phyloP scores from a whole-genome alignment of 2,888 invertebrate species.

The Anthophora plumipes region DNA sequence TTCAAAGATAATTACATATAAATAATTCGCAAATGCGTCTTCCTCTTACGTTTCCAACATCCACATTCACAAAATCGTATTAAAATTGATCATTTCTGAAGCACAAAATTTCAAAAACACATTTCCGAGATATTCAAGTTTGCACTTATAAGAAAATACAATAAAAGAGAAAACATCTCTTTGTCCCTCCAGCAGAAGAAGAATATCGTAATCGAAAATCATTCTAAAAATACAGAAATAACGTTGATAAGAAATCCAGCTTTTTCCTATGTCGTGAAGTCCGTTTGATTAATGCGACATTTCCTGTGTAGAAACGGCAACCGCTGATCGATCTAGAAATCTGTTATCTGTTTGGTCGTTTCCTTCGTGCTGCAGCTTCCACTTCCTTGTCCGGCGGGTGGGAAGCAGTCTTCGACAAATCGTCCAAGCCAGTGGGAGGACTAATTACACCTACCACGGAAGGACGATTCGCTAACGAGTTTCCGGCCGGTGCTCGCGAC shows the following conservation, averaged over 20 bases:
- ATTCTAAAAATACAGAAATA: neutral
- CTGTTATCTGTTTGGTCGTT: conserved; percentile 49
- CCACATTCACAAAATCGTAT: too few relatives aligned
- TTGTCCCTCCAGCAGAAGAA: too few relatives aligned
- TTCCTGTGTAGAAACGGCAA: conserved; percentile 11
- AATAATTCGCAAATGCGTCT: too few relatives aligned
- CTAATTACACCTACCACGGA: conserved; percentile 66
- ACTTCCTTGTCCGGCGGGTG: conserved; percentile 2
- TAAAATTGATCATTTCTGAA: too few relatives aligned
- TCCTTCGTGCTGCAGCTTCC: conserved; percentile 2
- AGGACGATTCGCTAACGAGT: conserved; percentile 67
- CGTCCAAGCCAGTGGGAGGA: conserved; percentile 43
- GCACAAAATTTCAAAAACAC: too few relatives aligned
- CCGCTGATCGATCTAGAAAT: conserved; percentile 40
- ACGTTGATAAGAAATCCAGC: conserved; percentile 9
- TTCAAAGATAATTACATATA: too few relatives aligned
- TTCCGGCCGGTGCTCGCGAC: conserved; percentile 59
- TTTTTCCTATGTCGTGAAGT: conserved; percentile 17
- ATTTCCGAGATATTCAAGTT: too few relatives aligned
- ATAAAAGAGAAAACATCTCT: too few relatives aligned
- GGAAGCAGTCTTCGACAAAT: conserved; percentile 58
- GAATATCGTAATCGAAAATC: conserved; percentile 8
- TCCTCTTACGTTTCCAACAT: too few relatives aligned
- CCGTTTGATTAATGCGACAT: conserved; percentile 34
- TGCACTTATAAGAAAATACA: too few relatives aligned